A percentile compares a stretch with the other conserved stretches of the same genome.
These are phyloP conservation scores for Lithophane semibrunnea DNA, from an alignment of 2,888 invertebrate genomes.

Conservation along the genomic window DNA sequence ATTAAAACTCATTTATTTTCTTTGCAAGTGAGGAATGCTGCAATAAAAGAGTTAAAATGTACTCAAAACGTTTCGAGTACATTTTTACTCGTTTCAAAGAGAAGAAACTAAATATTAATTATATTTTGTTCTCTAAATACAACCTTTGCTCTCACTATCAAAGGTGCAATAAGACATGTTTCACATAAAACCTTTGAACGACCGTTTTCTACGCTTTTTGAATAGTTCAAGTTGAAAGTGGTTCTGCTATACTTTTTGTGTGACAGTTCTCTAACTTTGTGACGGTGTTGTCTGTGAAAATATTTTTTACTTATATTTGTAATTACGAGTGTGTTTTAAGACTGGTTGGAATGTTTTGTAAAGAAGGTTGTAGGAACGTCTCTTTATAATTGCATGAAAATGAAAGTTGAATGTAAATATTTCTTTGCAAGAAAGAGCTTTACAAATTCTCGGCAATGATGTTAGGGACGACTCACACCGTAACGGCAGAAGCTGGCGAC, in stretches of 20 bases:
- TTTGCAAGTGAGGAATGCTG: not conserved
- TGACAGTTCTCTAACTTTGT: conserved; percentile 28
- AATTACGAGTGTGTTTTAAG: conserved; percentile 28
- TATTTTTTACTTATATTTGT: conserved; percentile 29
- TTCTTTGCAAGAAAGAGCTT: not conserved
- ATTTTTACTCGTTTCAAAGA: conserved; percentile 33
- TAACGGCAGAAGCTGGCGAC: too few relatives aligned
- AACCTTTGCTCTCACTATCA: conserved; percentile 57
- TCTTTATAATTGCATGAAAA: not conserved
- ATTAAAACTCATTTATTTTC: not conserved
- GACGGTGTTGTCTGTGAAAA: conserved; percentile 3
- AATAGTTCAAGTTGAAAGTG: conserved; percentile 37
- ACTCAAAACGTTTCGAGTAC: conserved; percentile 9
- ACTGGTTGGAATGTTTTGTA: not conserved
- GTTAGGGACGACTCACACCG: too few relatives aligned
- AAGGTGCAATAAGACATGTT: conserved; percentile 49
- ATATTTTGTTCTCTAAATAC: conserved; percentile 55
- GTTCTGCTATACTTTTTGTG: conserved; percentile 23
- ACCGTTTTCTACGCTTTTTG: conserved; percentile 37
- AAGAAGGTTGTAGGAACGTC: not conserved
- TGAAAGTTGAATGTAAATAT: not conserved
- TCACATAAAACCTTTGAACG: conserved; percentile 41
- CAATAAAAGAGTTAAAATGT: conserved; percentile 14
- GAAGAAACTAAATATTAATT: conserved; percentile 69
- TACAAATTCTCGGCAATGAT: not conserved